Conservation (phyloP, 2,888 invertebrate species). For the Aphodius sticticus region DNA sequence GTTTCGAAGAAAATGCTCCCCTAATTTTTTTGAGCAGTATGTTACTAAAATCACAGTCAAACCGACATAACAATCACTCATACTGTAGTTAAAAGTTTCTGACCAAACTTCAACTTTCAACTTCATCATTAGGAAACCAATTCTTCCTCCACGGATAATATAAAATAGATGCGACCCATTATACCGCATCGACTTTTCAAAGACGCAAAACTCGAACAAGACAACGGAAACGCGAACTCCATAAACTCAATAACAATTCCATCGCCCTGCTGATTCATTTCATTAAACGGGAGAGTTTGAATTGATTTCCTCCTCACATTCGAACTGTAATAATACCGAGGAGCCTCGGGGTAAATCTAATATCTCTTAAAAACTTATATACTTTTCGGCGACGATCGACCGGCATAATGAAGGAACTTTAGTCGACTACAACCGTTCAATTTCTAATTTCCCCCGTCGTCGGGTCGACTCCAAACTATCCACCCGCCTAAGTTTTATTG, state of each 20-base stretch:
- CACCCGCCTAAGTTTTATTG: background rate
- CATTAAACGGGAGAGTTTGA: background rate
- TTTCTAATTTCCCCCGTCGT: background rate
- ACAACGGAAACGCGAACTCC: background rate
- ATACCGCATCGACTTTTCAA: background rate
- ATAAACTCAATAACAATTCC: background rate
- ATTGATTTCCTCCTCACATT: background rate
- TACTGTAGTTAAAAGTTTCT: too few species aligned
- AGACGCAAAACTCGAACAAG: background rate
- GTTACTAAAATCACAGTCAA: too few species aligned
- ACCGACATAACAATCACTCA: too few species aligned
- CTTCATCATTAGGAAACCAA: background rate
- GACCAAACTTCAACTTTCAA: too few species aligned
- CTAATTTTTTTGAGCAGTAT: too few species aligned
- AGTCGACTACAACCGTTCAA: slow-evolving; percentile 4
- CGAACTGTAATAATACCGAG: background rate
- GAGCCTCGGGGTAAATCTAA: background rate
- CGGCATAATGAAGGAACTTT: background rate
- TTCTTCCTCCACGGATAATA: background rate
- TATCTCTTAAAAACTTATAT: background rate
- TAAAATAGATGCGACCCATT: background rate
- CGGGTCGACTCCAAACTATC: background rate
- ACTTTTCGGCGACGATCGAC: background rate
- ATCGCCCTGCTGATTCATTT: background rate
- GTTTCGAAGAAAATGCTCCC: too few species aligned